These are phyloP conservation scores for Lottia scabra DNA, from an alignment of 2,888 invertebrate genomes.

Conservation along the genomic window DNA sequence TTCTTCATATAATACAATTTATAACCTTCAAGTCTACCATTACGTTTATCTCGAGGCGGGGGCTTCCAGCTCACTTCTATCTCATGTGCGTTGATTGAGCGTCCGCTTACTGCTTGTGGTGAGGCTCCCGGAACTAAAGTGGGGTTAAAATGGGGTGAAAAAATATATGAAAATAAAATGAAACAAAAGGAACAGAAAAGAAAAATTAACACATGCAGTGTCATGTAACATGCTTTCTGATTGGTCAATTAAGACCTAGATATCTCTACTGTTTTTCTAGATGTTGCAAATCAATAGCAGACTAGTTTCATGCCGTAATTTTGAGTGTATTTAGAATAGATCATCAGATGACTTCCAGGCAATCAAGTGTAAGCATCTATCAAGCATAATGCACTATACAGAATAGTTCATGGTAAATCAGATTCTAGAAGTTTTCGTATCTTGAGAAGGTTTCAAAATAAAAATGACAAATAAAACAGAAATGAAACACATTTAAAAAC, in stretches of 20 bases:
- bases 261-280: too few species aligned
- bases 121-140: constrained; percentile 92
- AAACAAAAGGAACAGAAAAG: constrained; percentile 18
- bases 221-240: constrained; percentile 7
- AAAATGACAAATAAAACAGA: too few species aligned
- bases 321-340: too few species aligned
- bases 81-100: constrained; percentile 88
- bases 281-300: too few species aligned
- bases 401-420: too few species aligned
- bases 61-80: constrained; percentile 93
- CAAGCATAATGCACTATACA: too few species aligned
- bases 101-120: constrained; percentile 92
- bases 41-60: constrained; percentile 89
- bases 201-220: constrained; percentile 7
- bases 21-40: constrained; percentile 75
- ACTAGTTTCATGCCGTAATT: too few species aligned
- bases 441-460: too few species aligned
- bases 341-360: too few species aligned
- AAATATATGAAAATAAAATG: constrained; percentile 33
- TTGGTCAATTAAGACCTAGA: neutral
- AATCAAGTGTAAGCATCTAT: too few species aligned
- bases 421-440: too few species aligned
- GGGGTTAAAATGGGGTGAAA: constrained; percentile 23
- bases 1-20: constrained; percentile 70
- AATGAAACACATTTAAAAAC: too few species aligned